Percentiles rank a stretch among this genome's conserved stretches.
phyloP scores from a whole-genome alignment of 2,888 invertebrate genomes.

The Diachrysia chrysitis region DNA sequence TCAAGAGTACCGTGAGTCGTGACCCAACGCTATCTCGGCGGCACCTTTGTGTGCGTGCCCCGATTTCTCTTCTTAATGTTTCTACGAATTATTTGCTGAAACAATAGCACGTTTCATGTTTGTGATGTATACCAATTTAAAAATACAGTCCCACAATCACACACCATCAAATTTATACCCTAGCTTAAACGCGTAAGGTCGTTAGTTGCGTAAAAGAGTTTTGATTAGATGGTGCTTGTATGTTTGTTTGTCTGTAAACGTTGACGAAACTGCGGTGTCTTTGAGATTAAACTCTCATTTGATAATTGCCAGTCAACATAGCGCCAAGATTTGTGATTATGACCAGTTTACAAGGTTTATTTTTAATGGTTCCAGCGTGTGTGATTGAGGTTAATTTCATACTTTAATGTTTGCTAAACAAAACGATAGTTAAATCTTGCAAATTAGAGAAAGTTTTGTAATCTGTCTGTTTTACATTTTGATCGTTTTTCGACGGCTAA shows the following conservation, averaged over 20 bases:
- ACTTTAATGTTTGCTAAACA: conserved; percentile 53
- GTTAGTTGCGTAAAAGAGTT: conserved; percentile 46
- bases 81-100: conserved; percentile 87
- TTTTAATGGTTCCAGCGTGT: conserved; percentile 61
- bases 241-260: conserved; percentile 73
- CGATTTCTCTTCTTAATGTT: conserved; percentile 83
- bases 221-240: conserved; percentile 49
- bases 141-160: conserved; percentile 19
- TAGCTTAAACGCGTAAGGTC: conserved; percentile 56
- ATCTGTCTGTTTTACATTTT: not conserved
- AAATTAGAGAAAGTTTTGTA: conserved; percentile 23
- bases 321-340: conserved; percentile 83
- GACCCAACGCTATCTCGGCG: conserved; percentile 73
- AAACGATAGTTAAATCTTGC: conserved; percentile 35
- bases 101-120: conserved; percentile 83
- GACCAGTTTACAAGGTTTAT: conserved; percentile 65
- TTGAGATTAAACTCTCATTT: conserved; percentile 84
- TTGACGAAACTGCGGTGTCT: conserved; percentile 83
- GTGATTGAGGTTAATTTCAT: conserved; percentile 65
- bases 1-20: conserved; percentile 54
- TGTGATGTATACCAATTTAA: conserved; percentile 69
- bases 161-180: conserved; percentile 12
- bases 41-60: conserved; percentile 75
- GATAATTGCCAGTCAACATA: conserved; percentile 83
- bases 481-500: not conserved